Evolutionary conservation across 1,140 invertebrate species (phyloP).

Genomic region (Vanessa tameamea): DNA sequence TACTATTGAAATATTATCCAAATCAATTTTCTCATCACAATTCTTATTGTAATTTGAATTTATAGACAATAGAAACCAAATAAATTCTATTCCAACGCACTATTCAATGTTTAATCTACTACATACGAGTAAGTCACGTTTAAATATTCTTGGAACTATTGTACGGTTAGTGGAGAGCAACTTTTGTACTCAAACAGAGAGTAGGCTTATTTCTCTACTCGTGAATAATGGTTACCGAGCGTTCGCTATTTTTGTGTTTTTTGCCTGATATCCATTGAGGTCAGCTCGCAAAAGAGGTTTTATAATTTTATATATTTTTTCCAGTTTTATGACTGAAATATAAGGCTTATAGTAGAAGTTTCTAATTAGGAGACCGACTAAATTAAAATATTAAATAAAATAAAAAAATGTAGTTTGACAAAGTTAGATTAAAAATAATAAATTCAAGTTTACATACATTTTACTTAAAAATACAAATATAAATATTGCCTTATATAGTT

Average conservation of each 20-base stretch:
- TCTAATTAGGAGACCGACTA: not conserved
- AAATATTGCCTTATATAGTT: too few species aligned
- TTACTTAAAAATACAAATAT: too few species aligned
- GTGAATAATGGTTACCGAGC: not conserved
- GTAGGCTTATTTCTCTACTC: conserved; percentile 21
- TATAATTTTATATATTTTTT: conserved; percentile 3
- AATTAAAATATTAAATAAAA: not conserved
- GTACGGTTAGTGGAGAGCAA: conserved; percentile 9
- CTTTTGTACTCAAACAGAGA: conserved; percentile 22
- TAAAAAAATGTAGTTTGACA: not conserved
- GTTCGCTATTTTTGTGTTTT: not conserved
- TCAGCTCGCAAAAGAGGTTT: conserved; percentile 3
- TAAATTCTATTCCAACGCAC: not conserved
- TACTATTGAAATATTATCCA: too few species aligned
- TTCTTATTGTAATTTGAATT: too few species aligned
- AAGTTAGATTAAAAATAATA: too few species aligned
- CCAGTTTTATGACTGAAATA: not conserved
- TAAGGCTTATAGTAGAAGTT: not conserved
- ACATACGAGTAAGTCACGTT: not conserved
- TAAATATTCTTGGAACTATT: conserved; percentile 23
- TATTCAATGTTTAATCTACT: conserved; percentile 10
- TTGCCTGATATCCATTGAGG: conserved; percentile 8
- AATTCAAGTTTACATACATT: too few species aligned
- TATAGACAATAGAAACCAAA: not conserved
- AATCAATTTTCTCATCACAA: too few species aligned